Evolutionary conservation across 35 echinoderm and acorn worm species (phyloP), one percentile per base, ranked within the genome.

Genomic region (Diadema setosum): DNA sequence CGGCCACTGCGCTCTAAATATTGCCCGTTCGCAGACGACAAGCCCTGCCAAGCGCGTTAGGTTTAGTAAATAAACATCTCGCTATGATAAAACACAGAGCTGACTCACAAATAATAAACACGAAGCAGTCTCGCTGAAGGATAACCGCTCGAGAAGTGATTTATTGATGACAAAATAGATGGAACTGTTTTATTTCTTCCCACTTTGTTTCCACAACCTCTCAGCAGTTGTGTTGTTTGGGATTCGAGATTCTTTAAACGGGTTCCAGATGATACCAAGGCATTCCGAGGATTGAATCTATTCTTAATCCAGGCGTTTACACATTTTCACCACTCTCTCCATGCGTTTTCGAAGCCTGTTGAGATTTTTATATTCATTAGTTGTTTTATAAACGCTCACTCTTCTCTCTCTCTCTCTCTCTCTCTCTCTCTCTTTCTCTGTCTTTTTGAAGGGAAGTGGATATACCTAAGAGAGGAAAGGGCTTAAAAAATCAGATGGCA

Each of bases 121-220:
- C 24, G 21, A 6, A 34, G 30, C 63, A 26, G 63, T 34, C 26
- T n/a, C 30, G 37, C 63, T 34, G 21, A 67, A 67, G 63, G 63
- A 67, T 67, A 67, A 67, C 37, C 37, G 63, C 37, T 15, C 8
- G 63, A 67, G 29, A 32, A 34, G 37, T 67, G 63, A 67, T 67
- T 67, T 67, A 67, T 67, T 0, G 29, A 67, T 67, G 63, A 67
- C 30, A 32, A 26, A 67, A 67, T 67, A 67, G 63, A 33, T 67
- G 63, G 63, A 67, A 67, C 63, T 67, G 63, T 67, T 67, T 67
- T 67, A 67, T 67, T 67, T 34, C 63, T 67, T 67, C 63, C 63
- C 30, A 34, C 37, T 34, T 67, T 16, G 20, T 5, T 9, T 65
- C 32, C n/a, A 63, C 24, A 63, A 30, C 58, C 16, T n/a, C 11